phyloP scores from a whole-genome alignment of 2,888 invertebrate species.

The Malacosoma neustria region DNA sequence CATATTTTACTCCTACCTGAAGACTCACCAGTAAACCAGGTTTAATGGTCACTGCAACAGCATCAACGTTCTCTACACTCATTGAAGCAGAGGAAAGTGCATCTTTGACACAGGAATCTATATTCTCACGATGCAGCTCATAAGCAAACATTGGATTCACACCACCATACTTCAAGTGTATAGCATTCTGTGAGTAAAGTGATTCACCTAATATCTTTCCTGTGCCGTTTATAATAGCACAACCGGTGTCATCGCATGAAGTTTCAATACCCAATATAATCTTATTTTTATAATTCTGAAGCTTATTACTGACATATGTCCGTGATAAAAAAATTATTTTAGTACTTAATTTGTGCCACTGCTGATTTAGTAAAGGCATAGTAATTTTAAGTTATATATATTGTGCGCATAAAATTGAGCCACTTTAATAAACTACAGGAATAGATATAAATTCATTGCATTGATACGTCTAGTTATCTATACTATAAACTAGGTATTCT shows the following conservation, averaged over 20 bases:
- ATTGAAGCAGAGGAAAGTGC: conserved; percentile 78
- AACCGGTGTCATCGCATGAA: conserved; percentile 98
- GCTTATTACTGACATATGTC: not conserved
- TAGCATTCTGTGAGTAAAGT: conserved; percentile 84
- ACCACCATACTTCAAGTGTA: conserved; percentile 86
- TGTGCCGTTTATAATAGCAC: conserved; percentile 85
- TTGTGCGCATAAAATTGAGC: no score
- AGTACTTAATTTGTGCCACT: not conserved
- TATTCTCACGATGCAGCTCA: conserved; percentile 85
- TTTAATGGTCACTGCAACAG: conserved; percentile 92
- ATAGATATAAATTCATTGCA: no score
- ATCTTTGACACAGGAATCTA: conserved; percentile 80
- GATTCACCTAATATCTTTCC: conserved; percentile 87
- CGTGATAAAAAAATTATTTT: not conserved
- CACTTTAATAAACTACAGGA: no score
- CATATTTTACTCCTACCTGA: conserved; percentile 86
- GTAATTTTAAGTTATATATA: no score
- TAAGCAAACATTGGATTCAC: conserved; percentile 92
- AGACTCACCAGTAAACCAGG: conserved; percentile 90
- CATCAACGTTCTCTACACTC: conserved; percentile 81
- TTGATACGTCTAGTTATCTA: no score
- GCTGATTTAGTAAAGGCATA: no score
- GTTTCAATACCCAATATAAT: conserved; percentile 93
- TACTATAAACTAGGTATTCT: no score
- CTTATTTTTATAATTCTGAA: conserved; percentile 8